phyloP scores from a whole-genome alignment of 2,888 invertebrate genomes.

The Eristalinus sepulchralis region DNA sequence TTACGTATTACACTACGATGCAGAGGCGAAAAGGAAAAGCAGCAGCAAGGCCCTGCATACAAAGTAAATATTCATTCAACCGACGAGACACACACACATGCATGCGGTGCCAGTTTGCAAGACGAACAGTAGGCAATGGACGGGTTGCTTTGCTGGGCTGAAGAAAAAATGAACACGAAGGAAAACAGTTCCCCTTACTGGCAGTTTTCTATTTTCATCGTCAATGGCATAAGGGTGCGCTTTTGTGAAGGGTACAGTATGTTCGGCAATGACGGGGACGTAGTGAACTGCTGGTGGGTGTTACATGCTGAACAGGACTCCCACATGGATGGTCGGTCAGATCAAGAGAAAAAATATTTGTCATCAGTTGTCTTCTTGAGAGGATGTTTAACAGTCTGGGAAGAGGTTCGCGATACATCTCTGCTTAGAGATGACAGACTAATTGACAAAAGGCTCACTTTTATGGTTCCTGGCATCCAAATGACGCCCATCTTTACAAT shows the following conservation, averaged over 20 bases:
- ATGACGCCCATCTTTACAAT: no score
- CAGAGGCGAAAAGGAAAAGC: not conserved
- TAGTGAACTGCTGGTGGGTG: no score
- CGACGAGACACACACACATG: slow-evolving; percentile 31
- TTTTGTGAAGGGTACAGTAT: not conserved
- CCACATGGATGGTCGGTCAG: no score
- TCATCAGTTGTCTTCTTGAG: no score
- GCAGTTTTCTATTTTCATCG: slow-evolving; percentile 35
- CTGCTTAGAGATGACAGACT: no score
- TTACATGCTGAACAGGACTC: no score
- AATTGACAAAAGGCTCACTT: no score
- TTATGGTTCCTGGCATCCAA: no score
- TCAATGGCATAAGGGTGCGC: slow-evolving; percentile 11
- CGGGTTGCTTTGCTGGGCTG: slow-evolving; percentile 30
- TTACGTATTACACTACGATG: slow-evolving; percentile 33
- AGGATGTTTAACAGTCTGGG: no score
- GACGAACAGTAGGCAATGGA: slow-evolving; percentile 14
- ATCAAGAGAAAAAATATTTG: no score
- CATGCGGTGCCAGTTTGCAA: slow-evolving; percentile 1
- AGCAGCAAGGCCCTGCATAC: not conserved
- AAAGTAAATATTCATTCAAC: slow-evolving; percentile 54
- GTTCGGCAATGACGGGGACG: not conserved
- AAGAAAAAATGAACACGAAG: not conserved
- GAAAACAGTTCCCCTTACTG: slow-evolving; percentile 1
- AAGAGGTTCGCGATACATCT: no score